Base-by-base conservation (phyloP, 2,113 vertebrate genomes). In the Salvelinus alpinus region DNA sequence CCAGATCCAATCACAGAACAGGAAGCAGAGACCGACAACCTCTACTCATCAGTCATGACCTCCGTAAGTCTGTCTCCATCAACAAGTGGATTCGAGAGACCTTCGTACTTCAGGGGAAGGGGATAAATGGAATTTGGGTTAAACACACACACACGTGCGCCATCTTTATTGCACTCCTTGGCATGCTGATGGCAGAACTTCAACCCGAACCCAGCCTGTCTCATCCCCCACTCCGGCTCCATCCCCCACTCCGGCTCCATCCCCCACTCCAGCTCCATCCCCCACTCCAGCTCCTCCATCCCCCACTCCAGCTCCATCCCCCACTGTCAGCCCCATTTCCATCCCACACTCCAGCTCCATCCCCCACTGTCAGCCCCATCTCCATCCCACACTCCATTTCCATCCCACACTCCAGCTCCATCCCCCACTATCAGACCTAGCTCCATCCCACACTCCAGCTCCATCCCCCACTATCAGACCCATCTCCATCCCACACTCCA, bases 1-100 rank as follows among this genome's bases (percentile, higher is more conserved):
- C 44, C 74, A 3, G 83, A 73, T 77, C 82, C 78, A 1, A 29
- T 12, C 59, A 88, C 83, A 5, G 91, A 93, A 74, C 47, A 86
- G 75, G 92, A 91, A 6, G 82, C 90, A 18, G 91, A 92, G 79
- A 73, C 11, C 31, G 86, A 92, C 82, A 6, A 64, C 69, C 65
- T 91, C 18, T 89, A 88, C 84, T 78, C 84, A 8, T 78, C 91
- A 47, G 44, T 91, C 83, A 89, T 91, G 91, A 90, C 85, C 34
- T 86, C 92, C 20, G 94, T 94, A 84, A 92, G 93, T 92, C 73
- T 65, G 8, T 25, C 20, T 0, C 24, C 78, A 72, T 66, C 78
- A 54, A 14, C 51, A 54, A 54, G 51, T 54, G 12, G 51, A 54
- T 54, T 54, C 4, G 1, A 54, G 16, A 54, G 51, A 5, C 51